phyloP scores from a whole-genome alignment of 2,888 invertebrate species.

The Salpingus planirostris region DNA sequence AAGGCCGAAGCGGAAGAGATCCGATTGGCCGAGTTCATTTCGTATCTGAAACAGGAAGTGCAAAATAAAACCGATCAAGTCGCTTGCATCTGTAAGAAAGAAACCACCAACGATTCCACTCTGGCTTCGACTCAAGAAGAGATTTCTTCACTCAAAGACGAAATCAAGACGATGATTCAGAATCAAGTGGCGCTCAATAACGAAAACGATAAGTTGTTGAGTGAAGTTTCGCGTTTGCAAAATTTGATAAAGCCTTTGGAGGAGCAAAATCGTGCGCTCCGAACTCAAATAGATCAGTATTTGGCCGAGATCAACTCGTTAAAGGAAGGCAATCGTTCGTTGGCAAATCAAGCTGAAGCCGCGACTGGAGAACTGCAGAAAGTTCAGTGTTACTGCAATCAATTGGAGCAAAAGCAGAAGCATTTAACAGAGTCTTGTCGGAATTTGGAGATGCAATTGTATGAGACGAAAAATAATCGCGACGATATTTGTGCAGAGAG shows the following conservation, averaged over 20 bases:
- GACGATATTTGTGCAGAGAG: conserved; percentile 37
- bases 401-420: conserved; percentile 26
- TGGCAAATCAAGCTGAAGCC: too few relatives aligned
- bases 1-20: conserved; percentile 14
- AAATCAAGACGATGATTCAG: conserved; percentile 27
- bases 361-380: conserved; percentile 31
- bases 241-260: conserved; percentile 22
- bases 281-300: too few relatives aligned
- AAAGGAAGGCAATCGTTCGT: conserved; percentile 26
- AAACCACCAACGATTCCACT: too few relatives aligned
- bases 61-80: too few relatives aligned
- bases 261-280: too few relatives aligned
- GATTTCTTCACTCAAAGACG: conserved; percentile 24
- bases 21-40: conserved; percentile 9
- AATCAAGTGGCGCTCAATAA: conserved; percentile 24
- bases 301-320: too few relatives aligned
- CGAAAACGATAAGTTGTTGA: conserved; percentile 33
- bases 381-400: conserved; percentile 23
- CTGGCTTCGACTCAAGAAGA: conserved; percentile 18
- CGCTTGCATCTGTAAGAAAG: too few relatives aligned
- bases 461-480: conserved; percentile 27
- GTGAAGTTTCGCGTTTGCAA: conserved; percentile 25
- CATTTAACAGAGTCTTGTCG: conserved; percentile 26
- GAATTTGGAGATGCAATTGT: conserved; percentile 32
- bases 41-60: conserved; percentile 9